Base-by-base conservation (phyloP, 2,888 invertebrate genomes). In the Melangyna quadrimaculata region DNA sequence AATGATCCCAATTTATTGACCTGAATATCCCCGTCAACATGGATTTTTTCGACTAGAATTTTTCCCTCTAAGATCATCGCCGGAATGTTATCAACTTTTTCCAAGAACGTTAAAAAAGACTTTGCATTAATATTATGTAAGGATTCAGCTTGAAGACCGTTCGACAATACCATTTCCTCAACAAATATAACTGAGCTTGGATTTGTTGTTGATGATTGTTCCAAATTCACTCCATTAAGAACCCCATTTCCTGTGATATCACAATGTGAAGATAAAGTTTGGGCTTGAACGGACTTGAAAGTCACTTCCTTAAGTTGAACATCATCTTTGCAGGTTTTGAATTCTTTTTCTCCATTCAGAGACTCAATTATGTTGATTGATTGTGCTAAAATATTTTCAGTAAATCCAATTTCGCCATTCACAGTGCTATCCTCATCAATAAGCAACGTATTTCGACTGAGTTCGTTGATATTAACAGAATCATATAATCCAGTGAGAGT, bases 371-470 rank as follows among this genome's bases (percentile, higher is more conserved):
- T 88, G 17, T 90, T 88, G 9, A 91, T 77, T 0, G 90, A 89
- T 6, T 88, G 86, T 3, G 92, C 74, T 35, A 87, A 40, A 22
- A 88, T 1, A 8, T 22, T 40, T 24, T 90, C 79, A 0, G 87
- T 74, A 78, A 94, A 93, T 19, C 91, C 90, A 2, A 94, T 87
- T 35, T 91, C 90, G 0, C 90, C 87, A 1, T 91, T 88, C 12
- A 92, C 88, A 43, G 89, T 89, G 78, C 92, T 92, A 87, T 93
- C 91, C 14, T 91, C 91, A 53, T 89, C 90, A 17, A 93, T 87
- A 69, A 91, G 92, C 1, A 94, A 90, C 0, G 92, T 87, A 32
- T 93, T 91, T 43, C 89, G 86, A 22, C 93, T 89, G 2, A 94
- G 88, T 87, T 93, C 89, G 0, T 90, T 90, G 10, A 94, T 88